Percentiles rank a stretch among this genome's conserved stretches.
Evolutionary conservation across 2,113 vertebrate genomes (phyloP).

Genomic region (Neoarius graeffei): DNA sequence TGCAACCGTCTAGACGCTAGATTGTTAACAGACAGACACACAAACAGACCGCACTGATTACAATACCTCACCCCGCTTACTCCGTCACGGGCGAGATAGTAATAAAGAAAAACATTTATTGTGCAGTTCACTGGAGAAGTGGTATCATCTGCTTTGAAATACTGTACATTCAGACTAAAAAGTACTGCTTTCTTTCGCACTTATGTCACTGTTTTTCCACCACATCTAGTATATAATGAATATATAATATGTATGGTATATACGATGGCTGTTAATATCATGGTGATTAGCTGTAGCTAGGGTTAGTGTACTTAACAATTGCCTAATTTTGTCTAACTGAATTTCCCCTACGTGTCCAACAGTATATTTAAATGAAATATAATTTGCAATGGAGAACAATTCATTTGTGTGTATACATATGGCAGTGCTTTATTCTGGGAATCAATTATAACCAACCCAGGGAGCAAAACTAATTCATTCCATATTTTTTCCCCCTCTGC

Average conservation of each 20-base stretch:
- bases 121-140: not conserved
- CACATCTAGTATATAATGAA: no score
- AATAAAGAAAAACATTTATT: not conserved
- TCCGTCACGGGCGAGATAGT: no score
- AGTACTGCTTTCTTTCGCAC: not conserved
- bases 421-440: not conserved
- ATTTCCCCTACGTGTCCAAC: not conserved
- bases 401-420: not conserved
- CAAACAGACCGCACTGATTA: no score
- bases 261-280: not conserved
- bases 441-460: constrained; percentile 6
- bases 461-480: constrained; percentile 1
- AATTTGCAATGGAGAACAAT: constrained; percentile 10
- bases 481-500: not conserved
- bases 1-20: no score
- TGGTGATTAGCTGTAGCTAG: not conserved
- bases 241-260: not conserved
- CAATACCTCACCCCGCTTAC: no score
- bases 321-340: not conserved
- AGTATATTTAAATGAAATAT: not conserved
- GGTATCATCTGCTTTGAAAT: not conserved
- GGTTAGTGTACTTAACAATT: not conserved
- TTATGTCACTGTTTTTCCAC: not conserved
- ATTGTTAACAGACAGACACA: no score
- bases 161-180: not conserved